These are phyloP conservation scores for Hepsetus odoe DNA, from an alignment of 2,113 vertebrate species.

Conservation along the genomic window DNA sequence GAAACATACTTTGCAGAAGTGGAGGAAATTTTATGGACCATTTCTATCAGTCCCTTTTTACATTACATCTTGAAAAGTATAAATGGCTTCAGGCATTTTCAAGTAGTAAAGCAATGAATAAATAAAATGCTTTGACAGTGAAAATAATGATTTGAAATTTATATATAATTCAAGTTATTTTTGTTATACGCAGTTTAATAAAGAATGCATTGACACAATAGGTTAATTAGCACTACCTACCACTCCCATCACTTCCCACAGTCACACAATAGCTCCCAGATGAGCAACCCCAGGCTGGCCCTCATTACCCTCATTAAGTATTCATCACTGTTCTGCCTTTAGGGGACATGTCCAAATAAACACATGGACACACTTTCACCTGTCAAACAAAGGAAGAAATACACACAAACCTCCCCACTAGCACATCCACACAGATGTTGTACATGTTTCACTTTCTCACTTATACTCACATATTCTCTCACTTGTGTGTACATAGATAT, in stretches of 20 bases:
- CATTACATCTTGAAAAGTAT: too few relatives aligned
- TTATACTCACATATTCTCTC: neutral
- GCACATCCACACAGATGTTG: neutral
- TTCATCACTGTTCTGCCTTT: constrained; percentile 58
- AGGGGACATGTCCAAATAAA: constrained; percentile 49
- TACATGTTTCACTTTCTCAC: neutral
- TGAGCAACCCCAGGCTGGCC: constrained; percentile 56
- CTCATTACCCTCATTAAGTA: constrained; percentile 65
- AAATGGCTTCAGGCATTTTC: too few relatives aligned
- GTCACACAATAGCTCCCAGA: constrained; percentile 56
- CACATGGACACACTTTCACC: constrained; percentile 3
- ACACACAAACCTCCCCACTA: neutral
- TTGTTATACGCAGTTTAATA: neutral
- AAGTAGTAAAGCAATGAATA: too few relatives aligned
- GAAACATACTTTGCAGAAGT: too few relatives aligned
- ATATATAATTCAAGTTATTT: neutral
- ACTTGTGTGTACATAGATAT: neutral
- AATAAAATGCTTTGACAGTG: too few relatives aligned
- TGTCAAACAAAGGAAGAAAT: neutral
- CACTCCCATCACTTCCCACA: neutral
- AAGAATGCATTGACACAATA: neutral
- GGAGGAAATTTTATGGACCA: too few relatives aligned
- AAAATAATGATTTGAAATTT: too few relatives aligned
- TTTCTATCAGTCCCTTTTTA: too few relatives aligned
- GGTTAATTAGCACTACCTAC: constrained; percentile 1